phyloP scores from a whole-genome alignment of 2,888 invertebrate species.

The Calliscelio sp. region DNA sequence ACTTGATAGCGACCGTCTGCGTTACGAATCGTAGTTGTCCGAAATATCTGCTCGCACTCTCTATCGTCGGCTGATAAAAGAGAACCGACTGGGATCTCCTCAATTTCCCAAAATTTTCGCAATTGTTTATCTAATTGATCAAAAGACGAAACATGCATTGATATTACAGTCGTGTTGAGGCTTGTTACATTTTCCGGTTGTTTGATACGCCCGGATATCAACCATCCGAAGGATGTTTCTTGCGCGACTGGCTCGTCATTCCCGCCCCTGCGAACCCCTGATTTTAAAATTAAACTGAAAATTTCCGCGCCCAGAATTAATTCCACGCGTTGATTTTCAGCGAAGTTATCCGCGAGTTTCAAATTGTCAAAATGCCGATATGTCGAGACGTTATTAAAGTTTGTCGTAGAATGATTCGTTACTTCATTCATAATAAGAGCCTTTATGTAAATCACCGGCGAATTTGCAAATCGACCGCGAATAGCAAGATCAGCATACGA shows the following conservation, averaged over 20 bases:
- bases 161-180: no score
- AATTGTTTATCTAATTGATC: background rate
- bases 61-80: background rate
- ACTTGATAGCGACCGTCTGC: conserved; percentile 18
- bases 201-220: background rate
- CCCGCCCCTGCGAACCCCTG: background rate
- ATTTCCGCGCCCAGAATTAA: conserved; percentile 1
- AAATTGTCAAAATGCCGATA: background rate
- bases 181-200: no score
- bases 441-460: background rate
- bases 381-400: background rate
- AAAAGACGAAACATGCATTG: conserved; percentile 10
- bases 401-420: background rate
- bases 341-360: background rate
- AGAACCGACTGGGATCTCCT: background rate
- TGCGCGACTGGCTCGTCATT: background rate
- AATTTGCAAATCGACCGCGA: background rate
- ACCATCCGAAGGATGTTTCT: background rate
- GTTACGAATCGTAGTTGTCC: background rate
- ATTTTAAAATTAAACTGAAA: background rate
- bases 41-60: conserved; percentile 2
- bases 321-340: background rate
- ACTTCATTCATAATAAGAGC: background rate
- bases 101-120: conserved; percentile 21
- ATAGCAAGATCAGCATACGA: background rate